Percentiles rank a stretch among this genome's conserved stretches.
Conservation (phyloP, 2,797 vertebrate genomes). For the Ctenopoma kingsleyae region DNA sequence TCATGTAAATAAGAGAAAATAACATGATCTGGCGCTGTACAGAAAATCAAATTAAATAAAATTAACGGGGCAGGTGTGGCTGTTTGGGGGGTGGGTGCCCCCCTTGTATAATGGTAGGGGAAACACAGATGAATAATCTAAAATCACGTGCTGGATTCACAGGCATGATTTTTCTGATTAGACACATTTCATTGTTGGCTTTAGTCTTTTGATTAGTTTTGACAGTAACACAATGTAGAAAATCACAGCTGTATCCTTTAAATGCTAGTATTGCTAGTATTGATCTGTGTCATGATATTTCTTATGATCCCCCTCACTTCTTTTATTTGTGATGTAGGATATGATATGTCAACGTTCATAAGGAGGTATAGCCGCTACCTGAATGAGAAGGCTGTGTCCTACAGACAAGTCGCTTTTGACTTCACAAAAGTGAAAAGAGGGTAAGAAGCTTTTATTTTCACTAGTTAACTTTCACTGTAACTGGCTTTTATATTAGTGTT, state of each 20-base stretch:
- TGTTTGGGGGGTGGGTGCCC: too few relatives aligned
- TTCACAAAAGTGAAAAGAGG: conserved; percentile 98
- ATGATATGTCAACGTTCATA: conserved; percentile 96
- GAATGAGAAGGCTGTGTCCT: conserved; percentile 97
- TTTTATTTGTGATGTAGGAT: conserved; percentile 82
- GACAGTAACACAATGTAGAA: neutral
- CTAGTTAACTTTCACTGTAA: neutral
- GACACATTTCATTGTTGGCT: too few relatives aligned
- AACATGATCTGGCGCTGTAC: too few relatives aligned
- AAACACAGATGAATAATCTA: too few relatives aligned
- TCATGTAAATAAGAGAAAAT: too few relatives aligned
- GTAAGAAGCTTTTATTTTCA: conserved; percentile 79
- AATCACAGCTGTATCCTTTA: neutral
- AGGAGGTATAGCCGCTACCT: conserved; percentile 94
- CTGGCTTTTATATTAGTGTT: neutral
- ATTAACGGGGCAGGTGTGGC: too few relatives aligned
- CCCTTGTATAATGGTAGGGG: too few relatives aligned
- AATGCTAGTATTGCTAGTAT: neutral
- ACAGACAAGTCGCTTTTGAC: conserved; percentile 97
- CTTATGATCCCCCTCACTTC: neutral
- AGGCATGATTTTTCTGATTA: too few relatives aligned
- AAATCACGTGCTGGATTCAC: too few relatives aligned
- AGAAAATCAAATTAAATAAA: too few relatives aligned
- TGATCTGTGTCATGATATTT: neutral
- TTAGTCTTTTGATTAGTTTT: too few relatives aligned